Base-by-base conservation (phyloP, 2,888 invertebrate species). In the Pantelozetes paolii region DNA sequence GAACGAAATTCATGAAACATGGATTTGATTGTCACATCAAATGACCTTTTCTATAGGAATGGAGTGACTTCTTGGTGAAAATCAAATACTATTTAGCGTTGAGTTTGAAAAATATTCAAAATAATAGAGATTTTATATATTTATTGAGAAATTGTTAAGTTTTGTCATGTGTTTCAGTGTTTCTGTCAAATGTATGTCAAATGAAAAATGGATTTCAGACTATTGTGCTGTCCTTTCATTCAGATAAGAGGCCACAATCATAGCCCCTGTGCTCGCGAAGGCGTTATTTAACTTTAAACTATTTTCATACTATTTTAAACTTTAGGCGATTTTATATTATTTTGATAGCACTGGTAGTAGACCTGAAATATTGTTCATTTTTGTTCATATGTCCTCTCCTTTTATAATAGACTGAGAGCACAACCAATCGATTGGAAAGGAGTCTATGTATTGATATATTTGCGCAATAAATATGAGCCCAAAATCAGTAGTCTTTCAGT, bases 191-290 rank as follows among this genome's bases (percentile, higher is more conserved):
- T 36, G 62, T 64, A 20, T 64, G 62, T 64, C 62, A 64, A 59
- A 59, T 64, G 69, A 69, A 69, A 69, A 69, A 69, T 69, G 69
- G 45, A 45, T 69, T 30, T 45, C 59, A 45, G 45, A 40, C 45
- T 15, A 42, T 23, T 23, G 36, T 32, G 20, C 42, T 69, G 69
- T 69, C 69, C 69, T 69, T 42, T 69, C 62, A 20, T 20, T 69
- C n/a, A n/a, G 69, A 69, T 69, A 69, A 69, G 69, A 69, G 69
- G 42, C 69, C 69, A 69, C 69, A 69, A 69, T 69, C 28, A 57
- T 57, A 40, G 69, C 45, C 69, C 18, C 45, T 36, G 13, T 69
- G 36, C 23, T 20, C 9, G 32, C 40, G 64, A 64, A 64, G 64
- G 64, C 64, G 64, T 64, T 62, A 13, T 32, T 32, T 32, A 28